Evolutionary conservation across 2,797 vertebrate species (phyloP), one percentile per base, ranked within the genome.

Genomic region (Tragelaphus eurycerus): DNA sequence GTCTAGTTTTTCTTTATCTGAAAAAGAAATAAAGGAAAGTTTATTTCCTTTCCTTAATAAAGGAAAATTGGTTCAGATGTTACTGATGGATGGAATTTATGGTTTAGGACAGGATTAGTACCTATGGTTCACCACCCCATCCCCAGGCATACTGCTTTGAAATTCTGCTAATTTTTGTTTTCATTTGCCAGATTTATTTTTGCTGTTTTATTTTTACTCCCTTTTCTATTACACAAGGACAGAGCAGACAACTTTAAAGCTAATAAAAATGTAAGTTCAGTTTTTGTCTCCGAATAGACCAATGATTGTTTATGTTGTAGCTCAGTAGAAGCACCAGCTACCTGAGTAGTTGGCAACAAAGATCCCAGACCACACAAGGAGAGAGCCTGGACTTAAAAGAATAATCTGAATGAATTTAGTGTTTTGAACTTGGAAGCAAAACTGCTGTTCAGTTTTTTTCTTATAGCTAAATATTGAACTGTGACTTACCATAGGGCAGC

Each of bases 381-480:
- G 78, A 92, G 48, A 89, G 8, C 43, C 8, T 64, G 48, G n/a
- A 38, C 21, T 94, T 93, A 38, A 83, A 91, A 79, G 31, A 86
- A 82, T 87, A 83, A 89, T 92, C 62, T 82, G 43, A 86, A 88
- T 71, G 57, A 86, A 88, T 38, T 38, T 54, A 67, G 15, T 88
- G 76, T 91, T 96, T 96, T 86, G 34, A 93, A 79, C 38, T 76
- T 89, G 54, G 34, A 89, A 78, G 14, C n/a, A 89, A 84, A 94
- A 90, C 34, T 83, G 21, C 62, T 74, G 16, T 4, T 76, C 23
- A 78, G 0, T 25, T 64, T 86, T 96, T 90, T 93, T 90, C 59
- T 89, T 60, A 52, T 71, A 78, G 60, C n/a, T 74, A 54, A 8
- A 31, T 81, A 64, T 16, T 50, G 54, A 62, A n/a, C 78, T 95